These are phyloP conservation scores for Hiodon tergisus DNA, from an alignment of 2,113 vertebrate genomes.

Conservation along the genomic window DNA sequence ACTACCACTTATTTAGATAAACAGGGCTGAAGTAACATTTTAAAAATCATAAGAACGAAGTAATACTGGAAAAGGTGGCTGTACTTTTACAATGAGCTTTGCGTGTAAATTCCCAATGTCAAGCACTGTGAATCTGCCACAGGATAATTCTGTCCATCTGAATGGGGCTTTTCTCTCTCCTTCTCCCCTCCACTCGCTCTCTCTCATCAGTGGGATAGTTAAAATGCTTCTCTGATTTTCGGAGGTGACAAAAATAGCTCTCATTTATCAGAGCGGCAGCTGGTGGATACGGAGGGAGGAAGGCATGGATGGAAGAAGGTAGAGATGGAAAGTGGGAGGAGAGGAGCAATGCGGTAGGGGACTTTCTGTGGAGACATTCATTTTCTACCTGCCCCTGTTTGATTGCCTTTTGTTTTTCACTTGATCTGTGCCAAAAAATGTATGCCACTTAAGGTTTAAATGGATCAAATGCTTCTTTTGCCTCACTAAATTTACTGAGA, in stretches of 20 bases:
- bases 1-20: too few relatives aligned
- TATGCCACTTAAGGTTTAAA: slow-evolving; percentile 46
- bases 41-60: too few relatives aligned
- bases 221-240: slow-evolving; percentile 52
- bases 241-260: slow-evolving; percentile 42
- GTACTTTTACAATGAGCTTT: too few relatives aligned
- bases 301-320: slow-evolving; percentile 33
- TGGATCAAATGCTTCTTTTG: too few relatives aligned
- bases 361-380: background rate
- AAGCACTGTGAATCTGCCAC: too few relatives aligned
- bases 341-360: slow-evolving; percentile 37
- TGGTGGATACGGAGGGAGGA: slow-evolving; percentile 46
- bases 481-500: too few relatives aligned
- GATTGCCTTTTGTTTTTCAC: slow-evolving; percentile 44
- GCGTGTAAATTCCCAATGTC: too few relatives aligned
- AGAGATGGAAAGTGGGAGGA: slow-evolving; percentile 32
- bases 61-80: too few relatives aligned
- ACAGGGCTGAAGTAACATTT: too few relatives aligned
- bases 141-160: too few relatives aligned
- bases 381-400: background rate
- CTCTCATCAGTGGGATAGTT: slow-evolving; percentile 37
- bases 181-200: slow-evolving; percentile 6
- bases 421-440: slow-evolving; percentile 58
- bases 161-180: slow-evolving; percentile 9
- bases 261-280: slow-evolving; percentile 51